Conservation (phyloP, 2,797 vertebrate species). For the Tympanoctomys barrerae region DNA sequence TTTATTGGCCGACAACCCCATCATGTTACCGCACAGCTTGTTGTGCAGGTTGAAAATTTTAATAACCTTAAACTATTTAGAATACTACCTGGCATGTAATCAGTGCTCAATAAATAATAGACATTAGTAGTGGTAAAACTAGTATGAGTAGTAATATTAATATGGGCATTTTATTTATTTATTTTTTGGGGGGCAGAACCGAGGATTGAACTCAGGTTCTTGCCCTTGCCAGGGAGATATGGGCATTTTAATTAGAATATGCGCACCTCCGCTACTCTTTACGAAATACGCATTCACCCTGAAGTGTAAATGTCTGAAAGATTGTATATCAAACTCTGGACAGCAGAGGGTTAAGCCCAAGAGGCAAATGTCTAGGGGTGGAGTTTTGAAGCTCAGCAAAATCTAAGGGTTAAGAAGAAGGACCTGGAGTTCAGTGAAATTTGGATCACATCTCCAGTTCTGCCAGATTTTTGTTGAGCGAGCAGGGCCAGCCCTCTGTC, state of each 20-base stretch:
- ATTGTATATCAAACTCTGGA: not conserved
- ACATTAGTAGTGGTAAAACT: not conserved
- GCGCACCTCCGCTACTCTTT: not conserved
- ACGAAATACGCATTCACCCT: not conserved
- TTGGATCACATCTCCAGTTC: not conserved
- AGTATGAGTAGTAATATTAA: not conserved
- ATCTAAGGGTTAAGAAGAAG: not conserved
- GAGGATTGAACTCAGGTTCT: too few species aligned
- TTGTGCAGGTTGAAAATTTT: not conserved
- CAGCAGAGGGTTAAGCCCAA: not conserved
- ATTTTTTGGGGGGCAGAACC: too few species aligned
- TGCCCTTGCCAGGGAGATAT: not conserved
- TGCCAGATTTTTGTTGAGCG: not conserved
- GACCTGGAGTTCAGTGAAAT: not conserved
- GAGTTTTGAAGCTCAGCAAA: not conserved
- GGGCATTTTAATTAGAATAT: not conserved
- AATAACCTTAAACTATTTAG: not conserved
- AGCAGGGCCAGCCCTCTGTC: not conserved
- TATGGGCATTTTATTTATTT: too few species aligned
- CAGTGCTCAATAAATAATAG: not conserved
- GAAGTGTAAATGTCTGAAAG: slow-evolving; percentile 10
- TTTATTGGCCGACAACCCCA: not conserved
- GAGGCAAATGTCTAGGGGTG: not conserved
- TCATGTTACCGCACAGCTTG: not conserved
- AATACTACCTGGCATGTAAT: not conserved